These are phyloP conservation scores for Campoplex capitator DNA, from an alignment of 2,888 invertebrate genomes.

Conservation along the genomic window DNA sequence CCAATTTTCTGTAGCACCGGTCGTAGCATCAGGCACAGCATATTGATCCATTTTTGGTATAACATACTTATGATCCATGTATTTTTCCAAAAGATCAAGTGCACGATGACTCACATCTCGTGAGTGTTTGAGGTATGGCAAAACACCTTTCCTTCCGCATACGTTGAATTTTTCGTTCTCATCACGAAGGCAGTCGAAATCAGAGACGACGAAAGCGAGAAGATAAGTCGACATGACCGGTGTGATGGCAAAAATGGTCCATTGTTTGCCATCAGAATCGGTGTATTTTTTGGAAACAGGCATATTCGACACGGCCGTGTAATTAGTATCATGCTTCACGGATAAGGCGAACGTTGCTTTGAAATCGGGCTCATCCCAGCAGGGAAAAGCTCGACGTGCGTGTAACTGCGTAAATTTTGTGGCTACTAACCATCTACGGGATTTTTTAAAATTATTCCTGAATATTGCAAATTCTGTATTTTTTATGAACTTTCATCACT, in stretches of 20 bases:
- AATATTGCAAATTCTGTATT: background rate
- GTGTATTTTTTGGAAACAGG: slow-evolving; percentile 59
- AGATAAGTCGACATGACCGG: slow-evolving; percentile 91
- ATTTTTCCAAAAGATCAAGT: slow-evolving; percentile 90
- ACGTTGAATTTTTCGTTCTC: slow-evolving; percentile 86
- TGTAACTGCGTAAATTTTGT: slow-evolving; percentile 89
- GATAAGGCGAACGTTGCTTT: slow-evolving; percentile 89
- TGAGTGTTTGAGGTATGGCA: slow-evolving; percentile 91
- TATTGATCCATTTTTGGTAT: slow-evolving; percentile 92
- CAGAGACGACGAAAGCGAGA: slow-evolving; percentile 90
- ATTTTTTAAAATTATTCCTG: background rate
- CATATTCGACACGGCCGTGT: slow-evolving; percentile 83
- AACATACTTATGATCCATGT: slow-evolving; percentile 92
- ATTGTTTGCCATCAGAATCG: slow-evolving; percentile 62
- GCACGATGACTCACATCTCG: slow-evolving; percentile 91
- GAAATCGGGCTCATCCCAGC: slow-evolving; percentile 90
- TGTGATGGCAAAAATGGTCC: slow-evolving; percentile 79
- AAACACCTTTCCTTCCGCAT: slow-evolving; percentile 90
- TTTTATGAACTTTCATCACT: background rate
- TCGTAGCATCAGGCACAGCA: slow-evolving; percentile 92
- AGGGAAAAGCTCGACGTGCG: slow-evolving; percentile 90
- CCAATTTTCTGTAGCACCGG: slow-evolving; percentile 97
- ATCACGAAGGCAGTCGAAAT: slow-evolving; percentile 81
- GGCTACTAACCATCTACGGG: slow-evolving; percentile 86
- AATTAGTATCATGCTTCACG: slow-evolving; percentile 86